Base-by-base conservation (phyloP, 2,113 vertebrate species). In the Burhinus bistriatus region DNA sequence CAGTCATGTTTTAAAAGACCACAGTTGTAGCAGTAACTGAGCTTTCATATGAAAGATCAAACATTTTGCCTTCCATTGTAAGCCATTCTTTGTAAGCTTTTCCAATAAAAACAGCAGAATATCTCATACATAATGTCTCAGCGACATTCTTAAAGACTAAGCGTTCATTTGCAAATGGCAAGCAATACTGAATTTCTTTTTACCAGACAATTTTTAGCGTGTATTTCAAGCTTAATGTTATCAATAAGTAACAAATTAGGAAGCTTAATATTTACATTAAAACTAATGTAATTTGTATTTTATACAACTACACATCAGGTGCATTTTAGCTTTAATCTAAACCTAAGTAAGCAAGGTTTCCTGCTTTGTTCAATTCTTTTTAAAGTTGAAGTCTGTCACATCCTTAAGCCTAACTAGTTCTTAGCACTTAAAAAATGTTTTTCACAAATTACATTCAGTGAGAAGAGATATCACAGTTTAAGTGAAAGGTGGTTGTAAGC, bases 81-180 rank as follows among this genome's bases (percentile, higher is more conserved):
- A 97, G 78, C 32, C 65, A 73, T 87, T 93, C 95, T 95, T 96
- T 95, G 66, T 83, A 93, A 95, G 87, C 52, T 90, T 96, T 96
- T 93, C 83, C 94, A 94, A 95, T 87, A 89, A 96, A 97, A 96
- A 93, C 83, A 95, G 89, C 73, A 90, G 89, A 97, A 93, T 95
- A 83, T 95, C 96, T 97, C 95, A 97, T 95, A 96, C 83, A 91
- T 95, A n/a, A n/a, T n/a, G n/a, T n/a, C n/a, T 89, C 58, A 87
- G 90, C 0, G 13, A 59, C 75, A 90, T 91, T 97, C 93, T 93
- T 85, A 94, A 95, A 91, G 91, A 91, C 87, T 94, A 76, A 92
- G 40, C 0, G 4, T 55, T 95, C 91, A 91, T 87, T 97, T 94
- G 73, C 83, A 96, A 81, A 72, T 49, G 38, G 72, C 21, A 91